Evolutionary conservation across 2,888 invertebrate genomes (phyloP).

Genomic region (Octonoba sinensis): DNA sequence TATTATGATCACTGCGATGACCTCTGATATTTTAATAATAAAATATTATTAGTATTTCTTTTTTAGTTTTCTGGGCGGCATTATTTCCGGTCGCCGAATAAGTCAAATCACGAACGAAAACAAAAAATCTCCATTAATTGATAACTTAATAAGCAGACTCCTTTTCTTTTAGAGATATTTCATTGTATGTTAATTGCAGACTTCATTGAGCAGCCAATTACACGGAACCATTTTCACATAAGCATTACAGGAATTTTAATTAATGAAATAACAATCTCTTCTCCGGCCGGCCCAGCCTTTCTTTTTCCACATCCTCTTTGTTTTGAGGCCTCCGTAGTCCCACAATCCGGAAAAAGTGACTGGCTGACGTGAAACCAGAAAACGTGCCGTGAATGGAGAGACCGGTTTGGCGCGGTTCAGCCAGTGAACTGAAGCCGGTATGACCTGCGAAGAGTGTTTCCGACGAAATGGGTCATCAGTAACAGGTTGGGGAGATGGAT

Average conservation of each 20-base stretch:
- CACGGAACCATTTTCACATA: constrained; percentile 15
- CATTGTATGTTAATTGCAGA: constrained; percentile 35
- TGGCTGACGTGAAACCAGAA: constrained; percentile 12
- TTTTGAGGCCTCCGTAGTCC: constrained; percentile 22
- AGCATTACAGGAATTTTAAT: constrained; percentile 33
- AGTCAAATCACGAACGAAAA: constrained; percentile 17
- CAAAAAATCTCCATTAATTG: constrained; percentile 15
- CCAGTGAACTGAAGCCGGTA: constrained; percentile 58
- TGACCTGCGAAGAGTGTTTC: constrained; percentile 38
- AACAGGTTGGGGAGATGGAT: constrained; percentile 36
- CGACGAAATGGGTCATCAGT: constrained; percentile 48
- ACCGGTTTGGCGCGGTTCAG: constrained; percentile 60
- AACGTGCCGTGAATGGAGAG: not conserved
- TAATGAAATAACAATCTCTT: constrained; percentile 41
- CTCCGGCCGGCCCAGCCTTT: too few relatives aligned
- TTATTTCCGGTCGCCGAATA: too few relatives aligned
- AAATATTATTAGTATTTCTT: not conserved
- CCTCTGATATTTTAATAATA: not conserved
- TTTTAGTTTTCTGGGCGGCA: too few relatives aligned
- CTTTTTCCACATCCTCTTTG: not conserved
- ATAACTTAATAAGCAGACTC: not conserved
- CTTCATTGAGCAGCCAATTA: constrained; percentile 11
- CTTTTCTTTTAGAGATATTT: not conserved
- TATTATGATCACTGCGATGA: not conserved
- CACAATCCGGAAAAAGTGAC: constrained; percentile 37